Conservation (phyloP, 2,797 vertebrate species). For the Takifugu ocellatus region DNA sequence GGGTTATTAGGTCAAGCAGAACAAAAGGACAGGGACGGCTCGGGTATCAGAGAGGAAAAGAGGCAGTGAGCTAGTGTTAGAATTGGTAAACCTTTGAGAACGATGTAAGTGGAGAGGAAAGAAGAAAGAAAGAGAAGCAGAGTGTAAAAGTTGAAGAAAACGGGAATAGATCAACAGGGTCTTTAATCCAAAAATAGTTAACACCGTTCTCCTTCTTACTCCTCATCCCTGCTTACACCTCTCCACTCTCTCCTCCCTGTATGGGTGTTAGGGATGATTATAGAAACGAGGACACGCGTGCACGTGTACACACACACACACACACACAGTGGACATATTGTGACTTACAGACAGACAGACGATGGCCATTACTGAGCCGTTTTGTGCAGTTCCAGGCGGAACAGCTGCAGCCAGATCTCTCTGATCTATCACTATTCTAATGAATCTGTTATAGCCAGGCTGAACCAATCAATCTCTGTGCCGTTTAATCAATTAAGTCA, state of each 20-base stretch:
- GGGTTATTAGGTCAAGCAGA: constrained; percentile 13
- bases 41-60: constrained; percentile 18
- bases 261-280: constrained; percentile 51
- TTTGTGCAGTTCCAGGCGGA: constrained; percentile 52
- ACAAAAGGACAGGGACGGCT: constrained; percentile 30
- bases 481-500: constrained; percentile 61
- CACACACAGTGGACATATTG: constrained; percentile 28
- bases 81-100: constrained; percentile 52
- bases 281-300: constrained; percentile 33
- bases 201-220: constrained; percentile 40
- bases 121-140: constrained; percentile 40
- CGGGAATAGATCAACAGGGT: constrained; percentile 67
- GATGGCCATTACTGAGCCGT: constrained; percentile 54
- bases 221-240: constrained; percentile 44
- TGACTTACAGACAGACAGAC: constrained; percentile 57
- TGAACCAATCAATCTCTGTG: constrained; percentile 58
- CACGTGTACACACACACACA: constrained; percentile 17
- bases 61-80: constrained; percentile 20
- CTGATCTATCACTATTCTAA: constrained; percentile 67
- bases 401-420: constrained; percentile 64
- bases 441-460: constrained; percentile 63
- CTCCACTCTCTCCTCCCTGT: constrained; percentile 23
- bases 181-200: constrained; percentile 68
- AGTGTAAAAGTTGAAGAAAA: constrained; percentile 58
- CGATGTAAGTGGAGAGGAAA: constrained; percentile 39